These are phyloP conservation scores for Zosterops hypoxanthus DNA, from an alignment of 2,113 vertebrate genomes.

Conservation along the genomic window DNA sequence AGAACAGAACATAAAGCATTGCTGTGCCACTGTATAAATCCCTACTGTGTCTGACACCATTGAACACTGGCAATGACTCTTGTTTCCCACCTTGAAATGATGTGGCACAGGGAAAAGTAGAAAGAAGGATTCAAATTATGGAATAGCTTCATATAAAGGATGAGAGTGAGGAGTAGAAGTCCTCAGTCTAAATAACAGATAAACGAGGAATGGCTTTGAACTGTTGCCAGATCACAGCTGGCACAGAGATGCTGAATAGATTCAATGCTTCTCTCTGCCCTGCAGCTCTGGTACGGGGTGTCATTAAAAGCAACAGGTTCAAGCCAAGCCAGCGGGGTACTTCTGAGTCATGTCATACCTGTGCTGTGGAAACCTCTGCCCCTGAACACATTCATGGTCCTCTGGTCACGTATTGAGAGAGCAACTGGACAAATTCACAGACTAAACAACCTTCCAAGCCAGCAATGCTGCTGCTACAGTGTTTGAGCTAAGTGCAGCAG, in stretches of 20 bases:
- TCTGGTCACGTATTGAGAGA: neutral
- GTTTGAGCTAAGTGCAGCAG: neutral
- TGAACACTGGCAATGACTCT: neutral
- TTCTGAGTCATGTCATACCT: neutral
- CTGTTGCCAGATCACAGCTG: neutral
- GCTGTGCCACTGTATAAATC: neutral
- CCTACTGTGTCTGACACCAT: neutral
- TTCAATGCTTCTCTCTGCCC: neutral
- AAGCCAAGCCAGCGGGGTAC: neutral
- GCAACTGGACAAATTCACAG: neutral
- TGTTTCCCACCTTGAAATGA: neutral
- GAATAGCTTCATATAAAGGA: neutral
- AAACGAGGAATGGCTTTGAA: neutral
- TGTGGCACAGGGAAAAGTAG: neutral
- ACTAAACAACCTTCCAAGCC: neutral
- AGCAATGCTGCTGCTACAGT: neutral
- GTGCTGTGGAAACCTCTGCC: neutral
- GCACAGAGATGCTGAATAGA: neutral
- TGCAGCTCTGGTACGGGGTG: rapidly evolving
- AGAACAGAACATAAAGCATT: neutral
- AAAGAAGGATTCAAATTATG: neutral
- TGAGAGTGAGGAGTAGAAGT: neutral
- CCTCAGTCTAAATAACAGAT: neutral
- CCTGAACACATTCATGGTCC: neutral
- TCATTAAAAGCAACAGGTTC: neutral